phyloP scores from a whole-genome alignment of 23 tunicate genomes.

The Phallusia fumigata region DNA sequence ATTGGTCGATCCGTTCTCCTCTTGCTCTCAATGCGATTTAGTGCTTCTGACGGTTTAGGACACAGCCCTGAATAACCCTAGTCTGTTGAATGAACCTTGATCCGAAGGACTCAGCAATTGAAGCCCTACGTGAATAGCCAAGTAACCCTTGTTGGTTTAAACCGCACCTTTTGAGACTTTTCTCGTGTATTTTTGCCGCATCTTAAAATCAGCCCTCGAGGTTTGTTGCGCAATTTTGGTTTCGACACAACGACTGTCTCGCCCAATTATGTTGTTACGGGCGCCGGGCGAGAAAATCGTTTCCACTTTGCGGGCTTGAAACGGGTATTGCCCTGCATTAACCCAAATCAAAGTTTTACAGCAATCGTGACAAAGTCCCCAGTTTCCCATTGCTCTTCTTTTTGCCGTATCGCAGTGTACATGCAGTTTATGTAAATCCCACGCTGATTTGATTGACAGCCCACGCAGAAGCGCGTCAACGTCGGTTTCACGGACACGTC shows the following conservation, averaged over 20 bases:
- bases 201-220: too few species aligned
- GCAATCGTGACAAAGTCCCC: too few species aligned
- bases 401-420: too few species aligned
- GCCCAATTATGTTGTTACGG: conserved; percentile 7
- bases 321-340: neutral
- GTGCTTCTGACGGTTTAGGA: neutral
- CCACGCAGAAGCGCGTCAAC: too few species aligned
- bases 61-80: conserved; percentile 1
- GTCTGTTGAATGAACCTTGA: neutral
- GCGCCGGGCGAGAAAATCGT: neutral
- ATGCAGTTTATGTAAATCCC: too few species aligned
- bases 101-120: neutral
- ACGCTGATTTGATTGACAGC: too few species aligned
- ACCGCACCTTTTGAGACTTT: neutral
- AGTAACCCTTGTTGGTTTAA: too few species aligned
- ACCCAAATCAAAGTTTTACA: neutral
- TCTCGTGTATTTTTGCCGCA: neutral
- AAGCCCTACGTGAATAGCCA: too few species aligned
- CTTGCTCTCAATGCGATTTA: neutral
- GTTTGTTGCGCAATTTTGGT: neutral
- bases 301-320: neutral
- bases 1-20: neutral
- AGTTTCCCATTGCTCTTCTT: too few species aligned
- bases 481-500: neutral
- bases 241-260: neutral